phyloP scores from a whole-genome alignment of 2,113 vertebrate species.

The Isurus oxyrinchus region DNA sequence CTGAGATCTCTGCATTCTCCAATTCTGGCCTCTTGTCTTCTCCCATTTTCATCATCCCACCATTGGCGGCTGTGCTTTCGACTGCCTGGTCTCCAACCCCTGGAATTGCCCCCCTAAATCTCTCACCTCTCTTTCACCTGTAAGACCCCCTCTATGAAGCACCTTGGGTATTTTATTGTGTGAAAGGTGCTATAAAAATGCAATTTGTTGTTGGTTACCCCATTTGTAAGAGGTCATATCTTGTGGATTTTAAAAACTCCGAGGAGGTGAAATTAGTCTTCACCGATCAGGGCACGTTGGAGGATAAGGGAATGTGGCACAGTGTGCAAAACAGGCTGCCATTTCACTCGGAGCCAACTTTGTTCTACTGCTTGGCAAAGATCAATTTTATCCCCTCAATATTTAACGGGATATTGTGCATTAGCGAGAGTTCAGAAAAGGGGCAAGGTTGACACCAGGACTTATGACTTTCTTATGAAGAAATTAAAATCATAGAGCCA shows the following conservation, averaged over 20 bases:
- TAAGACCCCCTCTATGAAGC: neutral
- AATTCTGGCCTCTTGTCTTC: neutral
- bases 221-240: neutral
- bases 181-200: neutral
- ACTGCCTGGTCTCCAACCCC: no score
- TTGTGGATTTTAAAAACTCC: neutral
- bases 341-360: neutral
- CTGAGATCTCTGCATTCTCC: neutral
- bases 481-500: neutral
- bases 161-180: no score
- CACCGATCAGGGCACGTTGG: neutral
- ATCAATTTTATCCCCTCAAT: neutral
- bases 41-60: neutral
- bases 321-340: no score
- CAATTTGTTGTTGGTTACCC: neutral
- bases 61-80: neutral
- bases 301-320: no score
- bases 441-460: neutral
- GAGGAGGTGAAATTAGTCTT: neutral
- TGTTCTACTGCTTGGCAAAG: neutral
- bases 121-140: neutral
- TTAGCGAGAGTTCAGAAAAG: neutral
- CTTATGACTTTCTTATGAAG: neutral
- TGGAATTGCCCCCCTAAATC: neutral
- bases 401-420: neutral